Evolutionary conservation across 2,888 invertebrate species (phyloP).

Genomic region (Epistrophe eligans): DNA sequence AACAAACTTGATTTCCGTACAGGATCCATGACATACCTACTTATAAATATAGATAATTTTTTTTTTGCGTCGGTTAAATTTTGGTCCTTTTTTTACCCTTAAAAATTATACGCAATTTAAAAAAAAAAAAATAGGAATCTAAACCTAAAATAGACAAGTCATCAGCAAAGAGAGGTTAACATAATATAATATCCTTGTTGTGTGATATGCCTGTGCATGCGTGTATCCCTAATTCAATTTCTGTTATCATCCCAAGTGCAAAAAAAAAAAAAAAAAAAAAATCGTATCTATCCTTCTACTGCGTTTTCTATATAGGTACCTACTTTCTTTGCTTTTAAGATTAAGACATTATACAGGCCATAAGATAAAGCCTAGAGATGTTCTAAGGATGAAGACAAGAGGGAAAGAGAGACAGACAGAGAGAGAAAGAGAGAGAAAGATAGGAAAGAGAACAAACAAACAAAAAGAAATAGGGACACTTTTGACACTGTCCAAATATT

Average conservation of each 20-base stretch:
- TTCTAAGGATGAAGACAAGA: background rate
- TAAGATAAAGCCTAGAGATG: conserved; percentile 1
- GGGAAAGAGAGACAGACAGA: background rate
- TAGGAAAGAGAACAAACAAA: background rate
- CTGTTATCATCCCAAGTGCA: conserved; percentile 57
- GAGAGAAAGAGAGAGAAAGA: background rate
- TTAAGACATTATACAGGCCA: conserved; percentile 66
- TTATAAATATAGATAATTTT: conserved; percentile 7
- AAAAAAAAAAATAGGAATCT: conserved; percentile 28
- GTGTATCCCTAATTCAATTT: conserved; percentile 73
- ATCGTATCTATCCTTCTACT: conserved; percentile 30
- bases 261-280: background rate
- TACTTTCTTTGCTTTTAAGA: conserved; percentile 31
- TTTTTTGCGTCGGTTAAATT: conserved; percentile 32
- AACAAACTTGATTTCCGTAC: conserved; percentile 62
- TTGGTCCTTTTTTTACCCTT: conserved; percentile 67
- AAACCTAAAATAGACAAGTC: conserved; percentile 30
- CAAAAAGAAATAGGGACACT: conserved; percentile 39
- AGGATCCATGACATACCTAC: conserved; percentile 30
- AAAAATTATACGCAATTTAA: conserved; percentile 68
- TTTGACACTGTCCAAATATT: conserved; percentile 75
- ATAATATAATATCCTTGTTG: conserved; percentile 14
- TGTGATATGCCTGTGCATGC: conserved; percentile 11
- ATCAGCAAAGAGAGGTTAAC: conserved; percentile 22
- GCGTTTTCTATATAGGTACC: conserved; percentile 7